Conservation (phyloP, 1,140 invertebrate genomes). For the Lineus longissimus region DNA sequence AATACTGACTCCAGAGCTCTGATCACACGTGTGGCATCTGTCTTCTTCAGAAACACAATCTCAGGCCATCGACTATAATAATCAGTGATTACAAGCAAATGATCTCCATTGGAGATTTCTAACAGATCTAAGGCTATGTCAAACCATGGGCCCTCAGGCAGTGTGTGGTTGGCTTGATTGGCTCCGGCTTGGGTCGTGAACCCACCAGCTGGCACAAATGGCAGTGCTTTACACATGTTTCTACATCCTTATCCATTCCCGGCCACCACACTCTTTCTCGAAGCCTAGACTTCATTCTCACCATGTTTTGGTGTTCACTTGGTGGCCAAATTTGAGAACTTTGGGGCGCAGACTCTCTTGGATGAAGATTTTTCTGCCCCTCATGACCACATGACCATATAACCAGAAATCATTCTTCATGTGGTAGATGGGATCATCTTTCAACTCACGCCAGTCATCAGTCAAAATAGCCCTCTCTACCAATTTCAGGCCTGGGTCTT, state of each 20-base stretch:
- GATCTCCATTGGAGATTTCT: slow-evolving; percentile 21
- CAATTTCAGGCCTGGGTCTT: too few relatives aligned
- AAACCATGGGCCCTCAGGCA: slow-evolving; percentile 21
- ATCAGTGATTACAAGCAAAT: slow-evolving; percentile 20
- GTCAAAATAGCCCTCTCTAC: too few relatives aligned
- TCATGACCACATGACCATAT: slow-evolving; percentile 17
- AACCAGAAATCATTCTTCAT: slow-evolving; percentile 17
- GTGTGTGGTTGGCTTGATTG: slow-evolving; percentile 14
- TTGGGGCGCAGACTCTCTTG: slow-evolving; percentile 8
- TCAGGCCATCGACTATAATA: slow-evolving; percentile 25
- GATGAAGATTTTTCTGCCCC: slow-evolving; percentile 18
- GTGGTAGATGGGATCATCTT: too few relatives aligned
- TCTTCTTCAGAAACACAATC: slow-evolving; percentile 19
- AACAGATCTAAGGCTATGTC: slow-evolving; percentile 25
- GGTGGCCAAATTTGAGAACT: slow-evolving; percentile 19
- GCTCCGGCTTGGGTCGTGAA: slow-evolving; percentile 12
- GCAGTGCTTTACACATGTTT: slow-evolving; percentile 21
- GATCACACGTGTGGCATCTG: slow-evolving; percentile 11
- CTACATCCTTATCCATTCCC: slow-evolving; percentile 26
- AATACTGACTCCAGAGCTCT: slow-evolving; percentile 17
- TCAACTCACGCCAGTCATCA: too few relatives aligned
- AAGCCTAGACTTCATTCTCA: slow-evolving; percentile 23
- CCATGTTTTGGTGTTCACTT: slow-evolving; percentile 24
- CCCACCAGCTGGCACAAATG: slow-evolving; percentile 24
- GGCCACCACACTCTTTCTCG: slow-evolving; percentile 27